phyloP scores from a whole-genome alignment of 2,797 vertebrate species.

The Staurois parvus region DNA sequence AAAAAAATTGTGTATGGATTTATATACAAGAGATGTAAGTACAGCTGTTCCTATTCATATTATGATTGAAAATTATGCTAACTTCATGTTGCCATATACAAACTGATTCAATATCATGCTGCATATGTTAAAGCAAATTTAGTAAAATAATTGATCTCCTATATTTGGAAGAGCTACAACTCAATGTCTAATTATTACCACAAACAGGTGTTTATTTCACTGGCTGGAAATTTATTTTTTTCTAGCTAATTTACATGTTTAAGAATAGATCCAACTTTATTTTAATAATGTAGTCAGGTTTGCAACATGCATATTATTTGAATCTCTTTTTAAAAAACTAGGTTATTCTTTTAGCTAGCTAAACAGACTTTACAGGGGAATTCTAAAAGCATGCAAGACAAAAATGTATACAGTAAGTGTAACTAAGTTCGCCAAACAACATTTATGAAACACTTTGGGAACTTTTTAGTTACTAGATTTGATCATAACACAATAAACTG shows the following conservation, averaged over 20 bases:
- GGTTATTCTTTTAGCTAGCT: background rate
- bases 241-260: background rate
- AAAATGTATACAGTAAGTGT: no score
- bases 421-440: no score
- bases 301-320: background rate
- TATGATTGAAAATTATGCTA: constrained; percentile 12
- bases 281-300: background rate
- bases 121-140: constrained; percentile 26
- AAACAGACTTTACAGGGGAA: background rate
- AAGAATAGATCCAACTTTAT: background rate
- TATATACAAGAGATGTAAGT: background rate
- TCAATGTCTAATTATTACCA: constrained; percentile 26
- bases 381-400: no score
- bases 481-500: no score
- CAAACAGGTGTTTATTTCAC: constrained; percentile 15
- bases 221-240: background rate
- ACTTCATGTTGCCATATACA: constrained; percentile 28
- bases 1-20: background rate
- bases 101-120: constrained; percentile 20
- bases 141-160: constrained; percentile 1
- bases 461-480: no score
- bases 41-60: background rate
- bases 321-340: background rate
- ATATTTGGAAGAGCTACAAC: constrained; percentile 15
- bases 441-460: no score